Conservation (phyloP, 2,113 vertebrate genomes). For the Zootoca vivipara region DNA sequence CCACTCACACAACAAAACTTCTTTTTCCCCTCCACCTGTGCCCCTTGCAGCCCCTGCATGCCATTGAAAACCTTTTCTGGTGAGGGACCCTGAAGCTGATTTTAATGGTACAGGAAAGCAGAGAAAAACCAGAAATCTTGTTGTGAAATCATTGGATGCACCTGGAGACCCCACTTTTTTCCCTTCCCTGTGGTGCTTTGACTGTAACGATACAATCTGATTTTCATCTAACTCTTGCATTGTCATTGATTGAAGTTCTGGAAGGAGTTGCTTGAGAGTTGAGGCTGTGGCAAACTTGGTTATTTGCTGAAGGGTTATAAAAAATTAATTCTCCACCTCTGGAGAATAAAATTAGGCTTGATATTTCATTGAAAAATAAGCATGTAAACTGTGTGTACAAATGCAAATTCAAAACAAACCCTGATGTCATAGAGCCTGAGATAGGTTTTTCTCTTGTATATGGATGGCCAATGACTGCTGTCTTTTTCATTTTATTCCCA, state of each 20-base stretch:
- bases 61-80: too few relatives aligned
- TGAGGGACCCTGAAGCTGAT: too few relatives aligned
- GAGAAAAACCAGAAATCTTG: too few relatives aligned
- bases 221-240: neutral
- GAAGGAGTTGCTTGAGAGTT: neutral
- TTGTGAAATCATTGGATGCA: neutral
- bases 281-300: neutral
- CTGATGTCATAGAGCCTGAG: neutral
- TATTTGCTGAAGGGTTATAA: neutral
- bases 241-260: neutral
- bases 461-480: neutral
- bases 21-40: neutral
- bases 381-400: neutral
- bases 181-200: neutral
- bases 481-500: neutral
- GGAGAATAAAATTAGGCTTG: neutral
- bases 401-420: neutral
- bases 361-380: neutral
- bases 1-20: neutral
- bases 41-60: neutral
- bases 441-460: neutral
- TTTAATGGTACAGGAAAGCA: too few relatives aligned
- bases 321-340: neutral
- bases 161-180: neutral
- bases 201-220: neutral